Evolutionary conservation across 23 tunicate genomes (phyloP).

Genomic region (Styela clava): DNA sequence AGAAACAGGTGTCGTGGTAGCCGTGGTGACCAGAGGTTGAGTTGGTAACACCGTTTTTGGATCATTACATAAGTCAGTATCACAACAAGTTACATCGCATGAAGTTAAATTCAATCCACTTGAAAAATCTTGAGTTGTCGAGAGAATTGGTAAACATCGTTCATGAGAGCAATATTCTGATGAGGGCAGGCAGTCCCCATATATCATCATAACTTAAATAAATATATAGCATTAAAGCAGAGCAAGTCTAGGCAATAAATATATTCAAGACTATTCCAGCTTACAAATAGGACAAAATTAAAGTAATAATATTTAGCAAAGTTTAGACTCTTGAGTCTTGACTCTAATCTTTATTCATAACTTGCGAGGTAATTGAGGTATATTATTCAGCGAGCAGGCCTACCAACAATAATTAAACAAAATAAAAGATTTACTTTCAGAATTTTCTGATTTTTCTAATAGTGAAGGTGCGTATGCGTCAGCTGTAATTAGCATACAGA

Average conservation of each 20-base stretch:
- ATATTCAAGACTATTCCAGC: too few species aligned
- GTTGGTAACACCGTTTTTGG: not conserved
- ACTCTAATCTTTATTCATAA: too few species aligned
- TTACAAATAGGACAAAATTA: too few species aligned
- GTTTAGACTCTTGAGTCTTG: too few species aligned
- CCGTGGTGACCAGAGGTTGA: not conserved
- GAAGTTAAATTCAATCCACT: not conserved
- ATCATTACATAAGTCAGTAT: not conserved
- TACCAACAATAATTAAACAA: too few species aligned
- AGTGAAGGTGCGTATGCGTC: not conserved
- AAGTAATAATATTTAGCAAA: too few species aligned
- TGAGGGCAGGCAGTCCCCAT: constrained; percentile 4
- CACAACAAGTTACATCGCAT: constrained; percentile 1
- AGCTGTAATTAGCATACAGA: not conserved
- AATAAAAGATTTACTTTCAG: not conserved
- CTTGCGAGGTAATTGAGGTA: too few species aligned
- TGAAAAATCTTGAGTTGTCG: not conserved
- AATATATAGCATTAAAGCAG: too few species aligned
- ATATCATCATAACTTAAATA: not conserved
- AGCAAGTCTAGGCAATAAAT: too few species aligned
- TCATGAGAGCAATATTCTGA: not conserved
- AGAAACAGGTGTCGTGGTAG: not conserved
- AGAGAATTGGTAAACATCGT: not conserved
- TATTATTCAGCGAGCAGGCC: too few species aligned
- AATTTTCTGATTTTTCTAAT: not conserved